Base-by-base conservation (phyloP, 2,888 invertebrate species). In the Aplocera efformata region DNA sequence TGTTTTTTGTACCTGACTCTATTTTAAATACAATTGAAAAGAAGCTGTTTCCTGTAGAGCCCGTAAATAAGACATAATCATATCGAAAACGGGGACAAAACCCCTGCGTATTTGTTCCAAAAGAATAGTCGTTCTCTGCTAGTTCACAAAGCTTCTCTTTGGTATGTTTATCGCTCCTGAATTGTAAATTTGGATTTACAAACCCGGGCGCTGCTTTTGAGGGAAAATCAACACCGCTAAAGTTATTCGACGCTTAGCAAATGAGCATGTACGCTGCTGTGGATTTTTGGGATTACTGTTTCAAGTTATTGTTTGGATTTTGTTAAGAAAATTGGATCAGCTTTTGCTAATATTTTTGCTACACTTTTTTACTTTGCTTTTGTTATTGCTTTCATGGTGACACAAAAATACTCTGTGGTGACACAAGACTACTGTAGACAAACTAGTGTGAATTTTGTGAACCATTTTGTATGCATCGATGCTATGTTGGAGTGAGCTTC, bases 141-240 rank as follows among this genome's bases (percentile, higher is more conserved):
- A 17, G 13, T 17, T 17, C 13, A 9, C 6, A 22, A 22, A 1
- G 22, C n/a, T 7, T 33, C 38, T 40, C 36, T 48, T 40, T 48
- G 43, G 35, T 40, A 49, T 47, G 49, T 42, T 41, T 48, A 45
- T 42, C 42, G 24, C 40, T 35, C 27, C 39, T 50, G 50, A 48
- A 46, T 43, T 53, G 48, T 48, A 53, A 50, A 53, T 53, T 50
- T 25, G 39, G 41, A 53, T 48, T 50, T 48, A 44, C 42, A 46
- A 37, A 40, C 29, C 40, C 40, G 48, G 33, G 34, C 30, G 44
- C 36, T 37, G 30, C 37, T 39, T 47, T 45, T 37, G 52, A 42
- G 47, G 37, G 31, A 48, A 42, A 49, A 49, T 53, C 45, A 49
- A 49, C 47, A 53, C 20, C 32, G 30, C 31, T 26, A 49, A 49